These are phyloP conservation scores for Furnarius figulus DNA, from an alignment of 2,113 vertebrate genomes.

Conservation along the genomic window DNA sequence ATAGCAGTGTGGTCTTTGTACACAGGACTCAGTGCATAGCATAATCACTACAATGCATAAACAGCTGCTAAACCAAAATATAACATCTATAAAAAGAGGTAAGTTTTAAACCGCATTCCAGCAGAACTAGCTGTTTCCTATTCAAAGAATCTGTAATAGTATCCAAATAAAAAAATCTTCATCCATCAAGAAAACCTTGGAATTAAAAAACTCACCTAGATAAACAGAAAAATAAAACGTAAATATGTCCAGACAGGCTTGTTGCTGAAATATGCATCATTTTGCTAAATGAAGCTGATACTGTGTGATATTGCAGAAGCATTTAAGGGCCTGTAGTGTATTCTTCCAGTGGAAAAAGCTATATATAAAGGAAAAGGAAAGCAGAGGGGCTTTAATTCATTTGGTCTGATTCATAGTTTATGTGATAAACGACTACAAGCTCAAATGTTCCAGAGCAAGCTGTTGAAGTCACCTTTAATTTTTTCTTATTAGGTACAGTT, in stretches of 20 bases:
- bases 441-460: neutral
- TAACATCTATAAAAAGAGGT: neutral
- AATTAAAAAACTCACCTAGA: neutral
- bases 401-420: neutral
- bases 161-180: neutral
- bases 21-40: neutral
- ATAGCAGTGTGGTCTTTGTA: neutral
- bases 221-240: conserved; percentile 20
- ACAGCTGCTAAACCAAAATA: neutral
- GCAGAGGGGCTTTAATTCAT: neutral
- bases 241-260: neutral
- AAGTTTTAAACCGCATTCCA: neutral
- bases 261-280: neutral
- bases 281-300: conserved; percentile 32
- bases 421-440: neutral
- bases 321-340: neutral
- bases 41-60: neutral
- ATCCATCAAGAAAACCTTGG: neutral
- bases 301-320: neutral
- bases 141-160: neutral
- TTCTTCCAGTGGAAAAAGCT: conserved; percentile 24
- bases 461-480: neutral
- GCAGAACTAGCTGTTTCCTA: neutral
- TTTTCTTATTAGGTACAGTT: neutral
- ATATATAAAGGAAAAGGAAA: conserved; percentile 2